Evolutionary conservation across 1,140 invertebrate genomes (phyloP).

Genomic region (Ladona fulva): DNA sequence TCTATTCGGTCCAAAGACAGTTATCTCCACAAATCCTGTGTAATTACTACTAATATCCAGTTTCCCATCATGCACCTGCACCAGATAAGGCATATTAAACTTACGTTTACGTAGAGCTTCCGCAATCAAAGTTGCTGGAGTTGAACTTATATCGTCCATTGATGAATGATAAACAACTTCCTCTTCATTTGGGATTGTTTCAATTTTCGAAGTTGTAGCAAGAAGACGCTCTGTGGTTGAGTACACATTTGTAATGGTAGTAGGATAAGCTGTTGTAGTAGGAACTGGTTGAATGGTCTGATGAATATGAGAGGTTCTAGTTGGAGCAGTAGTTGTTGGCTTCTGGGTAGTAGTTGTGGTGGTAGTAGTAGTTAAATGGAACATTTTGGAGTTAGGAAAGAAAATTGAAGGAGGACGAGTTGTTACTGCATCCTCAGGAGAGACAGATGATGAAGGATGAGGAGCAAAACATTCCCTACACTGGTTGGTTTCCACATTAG

Average conservation of each 20-base stretch:
- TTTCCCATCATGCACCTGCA: slow-evolving; percentile 50
- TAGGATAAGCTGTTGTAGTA: slow-evolving; percentile 29
- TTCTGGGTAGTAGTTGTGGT: slow-evolving; percentile 20
- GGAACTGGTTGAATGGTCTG: slow-evolving; percentile 32
- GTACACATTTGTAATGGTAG: slow-evolving; percentile 23
- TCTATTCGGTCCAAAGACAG: slow-evolving; percentile 35
- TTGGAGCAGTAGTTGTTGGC: slow-evolving; percentile 20
- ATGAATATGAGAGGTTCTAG: slow-evolving; percentile 23
- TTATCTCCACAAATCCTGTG: slow-evolving; percentile 71
- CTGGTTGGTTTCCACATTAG: slow-evolving; percentile 34
- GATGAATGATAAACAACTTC: slow-evolving; percentile 25
- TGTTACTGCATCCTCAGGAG: not conserved
- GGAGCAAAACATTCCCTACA: slow-evolving; percentile 44
- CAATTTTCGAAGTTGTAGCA: not conserved
- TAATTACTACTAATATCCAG: slow-evolving; percentile 68
- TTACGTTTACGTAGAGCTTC: slow-evolving; percentile 22
- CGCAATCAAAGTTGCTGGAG: slow-evolving; percentile 22
- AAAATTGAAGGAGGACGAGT: slow-evolving; percentile 15
- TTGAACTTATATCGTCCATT: slow-evolving; percentile 17
- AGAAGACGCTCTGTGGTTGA: slow-evolving; percentile 20
- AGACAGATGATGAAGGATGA: slow-evolving; percentile 29
- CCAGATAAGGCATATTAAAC: slow-evolving; percentile 32
- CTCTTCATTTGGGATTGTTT: not conserved
- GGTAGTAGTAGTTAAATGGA: slow-evolving; percentile 17
- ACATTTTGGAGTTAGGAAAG: slow-evolving; percentile 7